Conservation (phyloP, 2,888 invertebrate genomes). For the Conomelus anceps region DNA sequence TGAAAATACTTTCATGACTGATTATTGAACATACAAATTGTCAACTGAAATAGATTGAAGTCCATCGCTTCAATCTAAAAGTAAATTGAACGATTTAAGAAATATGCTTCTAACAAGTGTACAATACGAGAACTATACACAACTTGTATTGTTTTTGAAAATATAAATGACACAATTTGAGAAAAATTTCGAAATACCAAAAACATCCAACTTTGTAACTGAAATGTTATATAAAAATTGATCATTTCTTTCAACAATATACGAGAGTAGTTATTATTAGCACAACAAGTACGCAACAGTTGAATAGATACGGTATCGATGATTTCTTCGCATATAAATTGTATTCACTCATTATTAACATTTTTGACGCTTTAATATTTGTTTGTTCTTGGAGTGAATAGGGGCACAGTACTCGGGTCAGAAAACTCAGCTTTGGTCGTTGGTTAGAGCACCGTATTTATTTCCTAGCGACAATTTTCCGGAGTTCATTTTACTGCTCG, state of each 20-base stretch:
- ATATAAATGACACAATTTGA: background rate
- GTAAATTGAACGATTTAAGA: background rate
- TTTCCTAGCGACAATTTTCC: constrained; percentile 52
- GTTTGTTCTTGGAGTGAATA: background rate
- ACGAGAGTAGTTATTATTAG: background rate
- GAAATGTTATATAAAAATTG: background rate
- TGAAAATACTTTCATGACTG: background rate
- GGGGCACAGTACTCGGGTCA: background rate
- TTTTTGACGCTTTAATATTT: background rate
- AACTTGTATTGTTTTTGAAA: background rate
- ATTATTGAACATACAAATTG: background rate
- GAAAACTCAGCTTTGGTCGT: constrained; percentile 47
- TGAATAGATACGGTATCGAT: too few relatives aligned
- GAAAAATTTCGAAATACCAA: background rate
- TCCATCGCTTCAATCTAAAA: background rate
- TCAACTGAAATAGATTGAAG: background rate
- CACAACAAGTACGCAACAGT: background rate
- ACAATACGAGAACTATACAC: background rate
- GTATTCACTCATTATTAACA: background rate
- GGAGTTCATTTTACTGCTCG: constrained; percentile 22
- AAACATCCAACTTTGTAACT: background rate
- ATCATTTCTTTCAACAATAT: background rate
- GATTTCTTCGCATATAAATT: too few relatives aligned
- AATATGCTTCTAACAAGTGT: background rate
- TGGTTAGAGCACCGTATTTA: constrained; percentile 55